phyloP scores from a whole-genome alignment of 2,888 invertebrate genomes.

The Dusona sp. region DNA sequence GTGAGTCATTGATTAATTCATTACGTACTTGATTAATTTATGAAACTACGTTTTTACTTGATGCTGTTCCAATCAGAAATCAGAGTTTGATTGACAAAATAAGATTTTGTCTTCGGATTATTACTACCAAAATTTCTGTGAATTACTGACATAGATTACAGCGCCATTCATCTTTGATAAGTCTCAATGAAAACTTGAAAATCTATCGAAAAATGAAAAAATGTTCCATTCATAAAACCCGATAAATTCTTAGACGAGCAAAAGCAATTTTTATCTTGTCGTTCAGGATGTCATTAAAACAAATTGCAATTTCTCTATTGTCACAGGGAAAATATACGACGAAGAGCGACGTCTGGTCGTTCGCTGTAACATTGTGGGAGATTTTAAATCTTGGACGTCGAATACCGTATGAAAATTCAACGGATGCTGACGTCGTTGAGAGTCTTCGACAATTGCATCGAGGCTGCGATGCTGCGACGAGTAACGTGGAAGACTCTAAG shows the following conservation, averaged over 20 bases:
- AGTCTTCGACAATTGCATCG: slow-evolving; percentile 91
- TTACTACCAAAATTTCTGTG: not conserved
- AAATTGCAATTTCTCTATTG: slow-evolving; percentile 35
- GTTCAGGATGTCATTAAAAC: not conserved
- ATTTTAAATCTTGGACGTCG: slow-evolving; percentile 92
- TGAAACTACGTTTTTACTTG: not conserved
- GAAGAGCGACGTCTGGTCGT: slow-evolving; percentile 96
- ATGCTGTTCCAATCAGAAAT: not conserved
- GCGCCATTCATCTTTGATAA: not conserved
- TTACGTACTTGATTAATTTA: not conserved
- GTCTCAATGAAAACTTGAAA: not conserved
- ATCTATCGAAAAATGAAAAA: not conserved
- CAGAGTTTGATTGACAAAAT: not conserved
- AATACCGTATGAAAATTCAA: slow-evolving; percentile 91
- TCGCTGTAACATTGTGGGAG: slow-evolving; percentile 95
- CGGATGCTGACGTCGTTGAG: slow-evolving; percentile 92
- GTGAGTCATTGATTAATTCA: slow-evolving; percentile 80
- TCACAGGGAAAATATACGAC: slow-evolving; percentile 93
- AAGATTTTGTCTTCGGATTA: not conserved
- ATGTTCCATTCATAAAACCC: not conserved
- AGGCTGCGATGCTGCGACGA: slow-evolving; percentile 83
- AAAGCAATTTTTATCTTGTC: not conserved
- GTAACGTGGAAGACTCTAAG: slow-evolving; percentile 72
- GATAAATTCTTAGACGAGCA: not conserved
- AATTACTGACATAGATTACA: not conserved